Base-by-base conservation (phyloP, 2,888 invertebrate species). In the Falcaria lacertinaria region DNA sequence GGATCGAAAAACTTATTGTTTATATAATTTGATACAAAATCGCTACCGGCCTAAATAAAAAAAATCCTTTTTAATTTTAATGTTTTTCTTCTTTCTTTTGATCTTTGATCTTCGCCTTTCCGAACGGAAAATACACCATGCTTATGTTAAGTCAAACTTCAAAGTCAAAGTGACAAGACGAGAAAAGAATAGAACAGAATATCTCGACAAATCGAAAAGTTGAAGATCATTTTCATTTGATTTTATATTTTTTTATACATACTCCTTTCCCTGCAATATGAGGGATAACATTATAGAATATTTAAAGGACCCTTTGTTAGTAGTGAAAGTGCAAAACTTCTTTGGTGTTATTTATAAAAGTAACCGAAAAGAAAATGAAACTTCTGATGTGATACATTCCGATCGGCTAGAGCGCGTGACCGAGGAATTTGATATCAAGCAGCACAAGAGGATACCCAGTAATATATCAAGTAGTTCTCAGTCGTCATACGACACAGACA, bases 291-390 rank as follows among this genome's bases (percentile, higher is more conserved):
- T 82, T 1, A 87, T 95, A 67, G 91, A 94, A 63, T 91, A 93
- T 69, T 90, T 96, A 43, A 94, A 94, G 72, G 93, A 94, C 69
- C 94, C 96, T 5, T 79, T 92, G 48, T 80, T 96, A 56, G 96
- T 97, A 16, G 92, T 94, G 15, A 91, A 91, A 73, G 93, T 96
- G 64, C 97, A 97, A 77, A 89, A 92, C 61, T 93, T 91, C 75
- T 96, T 96, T 75, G 96, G 96, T 45, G 91, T 96, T 17, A 87
- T 88, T 53, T 91, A 91, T 64, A 77, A 81, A 60, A 80, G 61
- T 58, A 67, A 62, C 54, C 60, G 56, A 33, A 61, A 57, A 42
- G 60, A 64, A 49, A 66, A 69, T 46, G 75, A 79, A 52, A 57
- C 68, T 42, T 69, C 64, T 33, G 68, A 75, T 60, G 70, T 81